These are phyloP conservation scores for Ptychodera flava DNA, from an alignment of 35 echinoderm and acorn worm genomes.

Conservation along the genomic window DNA sequence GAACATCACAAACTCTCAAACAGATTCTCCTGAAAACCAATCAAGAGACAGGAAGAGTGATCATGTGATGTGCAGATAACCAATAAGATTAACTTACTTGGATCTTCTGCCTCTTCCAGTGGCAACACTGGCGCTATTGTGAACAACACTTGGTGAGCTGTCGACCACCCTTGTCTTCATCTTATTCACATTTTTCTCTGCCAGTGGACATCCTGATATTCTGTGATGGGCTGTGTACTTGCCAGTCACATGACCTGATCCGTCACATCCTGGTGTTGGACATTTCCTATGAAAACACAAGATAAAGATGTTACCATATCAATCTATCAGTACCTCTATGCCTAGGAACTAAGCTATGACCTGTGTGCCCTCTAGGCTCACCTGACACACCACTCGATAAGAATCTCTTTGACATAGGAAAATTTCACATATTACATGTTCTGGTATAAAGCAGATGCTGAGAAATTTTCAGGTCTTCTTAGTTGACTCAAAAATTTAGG, in stretches of 20 bases:
- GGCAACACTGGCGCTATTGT: neutral
- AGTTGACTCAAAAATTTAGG: no score
- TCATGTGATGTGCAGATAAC: neutral
- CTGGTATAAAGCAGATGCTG: no score
- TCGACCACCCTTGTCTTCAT: neutral
- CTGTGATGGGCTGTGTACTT: constrained; percentile 86
- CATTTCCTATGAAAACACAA: constrained; percentile 52
- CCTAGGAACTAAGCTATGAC: neutral
- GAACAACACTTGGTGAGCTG: neutral
- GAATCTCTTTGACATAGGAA: no score
- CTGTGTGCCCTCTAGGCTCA: no score
- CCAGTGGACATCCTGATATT: constrained; percentile 86
- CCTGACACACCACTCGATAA: no score
- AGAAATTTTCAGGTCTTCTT: no score
- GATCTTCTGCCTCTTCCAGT: neutral
- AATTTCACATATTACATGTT: no score
- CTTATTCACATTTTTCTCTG: constrained; percentile 59
- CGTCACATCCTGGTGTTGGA: constrained; percentile 88
- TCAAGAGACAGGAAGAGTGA: no score
- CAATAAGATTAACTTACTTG: neutral
- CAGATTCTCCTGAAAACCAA: no score
- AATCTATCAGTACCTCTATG: neutral
- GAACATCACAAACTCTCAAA: no score
- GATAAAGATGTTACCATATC: neutral
- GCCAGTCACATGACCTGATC: constrained; percentile 87